Evolutionary conservation across 2,113 vertebrate genomes (phyloP), one percentile per base, ranked within the genome.

Genomic region (Indri indri): DNA sequence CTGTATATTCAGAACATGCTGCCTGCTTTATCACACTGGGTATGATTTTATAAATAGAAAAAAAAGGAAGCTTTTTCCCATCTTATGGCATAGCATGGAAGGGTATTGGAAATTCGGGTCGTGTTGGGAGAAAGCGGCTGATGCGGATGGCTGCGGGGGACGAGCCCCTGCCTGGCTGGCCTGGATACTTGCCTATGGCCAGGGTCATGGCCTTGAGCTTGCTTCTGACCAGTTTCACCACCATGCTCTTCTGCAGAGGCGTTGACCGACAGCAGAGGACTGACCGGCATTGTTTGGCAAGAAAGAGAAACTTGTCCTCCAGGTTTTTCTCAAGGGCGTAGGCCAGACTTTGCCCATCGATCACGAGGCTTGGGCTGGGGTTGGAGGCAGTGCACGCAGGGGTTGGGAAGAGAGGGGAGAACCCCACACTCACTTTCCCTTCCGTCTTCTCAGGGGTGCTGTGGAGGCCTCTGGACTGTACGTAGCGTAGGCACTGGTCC

Each of bases 201-300:
- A 99, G 97, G 2, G 99, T 99, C 99, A 99, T 99, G 98, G 99
- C 99, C 98, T 99, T 99, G 79, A 99, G 99, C 97, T 99, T 99
- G 98, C 99, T 99, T 88, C 99, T 99, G 97, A 99, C 99, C 93
- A 99, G 98, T 97, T 99, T 99, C 93, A 99, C 99, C 96, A 99
- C 99, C 99, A 99, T 99, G 98, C 99, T 99, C 98, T 99, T 99
- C 98, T 99, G 99, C 85, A 99, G 98, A 0, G 99, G 99, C 0
- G 99, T 99, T 18, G 99, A 99, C 8, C 99, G 99, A 95, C 99
- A 99, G 98, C 99, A 99, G 3, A 99, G 98, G 18, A 99, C 99
- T 0, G 99, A 99, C 16, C 99, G 99, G 97, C 99, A 99, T 96
- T 98, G 99, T 74, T 98, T 98, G 6, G 99, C 99, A 1, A 99